Evolutionary conservation across 2,113 vertebrate genomes (phyloP).

Genomic region (Leuciscus idus): DNA sequence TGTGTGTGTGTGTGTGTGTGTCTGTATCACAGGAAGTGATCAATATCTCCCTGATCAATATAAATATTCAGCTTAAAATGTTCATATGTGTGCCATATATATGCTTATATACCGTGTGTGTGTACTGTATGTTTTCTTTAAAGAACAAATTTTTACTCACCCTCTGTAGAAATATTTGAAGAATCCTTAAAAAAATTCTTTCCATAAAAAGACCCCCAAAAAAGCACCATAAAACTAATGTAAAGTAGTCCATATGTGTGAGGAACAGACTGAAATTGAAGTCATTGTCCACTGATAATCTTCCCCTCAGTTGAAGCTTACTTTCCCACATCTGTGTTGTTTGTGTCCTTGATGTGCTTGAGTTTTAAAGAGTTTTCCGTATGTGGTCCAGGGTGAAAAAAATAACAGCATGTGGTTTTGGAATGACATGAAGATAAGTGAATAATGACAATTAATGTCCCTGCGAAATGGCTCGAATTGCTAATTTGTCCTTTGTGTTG

Average conservation of each 20-base stretch:
- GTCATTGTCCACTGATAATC: background rate
- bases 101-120: background rate
- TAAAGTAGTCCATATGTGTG: background rate
- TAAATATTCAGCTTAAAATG: slow-evolving; percentile 57
- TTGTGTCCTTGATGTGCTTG: background rate
- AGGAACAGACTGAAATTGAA: background rate
- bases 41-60: slow-evolving; percentile 64
- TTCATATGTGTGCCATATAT: slow-evolving; percentile 55
- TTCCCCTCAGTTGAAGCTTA: background rate
- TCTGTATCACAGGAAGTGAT: slow-evolving; percentile 51
- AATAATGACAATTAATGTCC: background rate
- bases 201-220: background rate
- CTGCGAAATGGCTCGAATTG: no score
- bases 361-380: background rate
- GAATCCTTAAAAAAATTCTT: background rate
- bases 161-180: background rate
- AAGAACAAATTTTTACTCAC: background rate
- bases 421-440: background rate
- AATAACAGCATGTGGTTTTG: no score
- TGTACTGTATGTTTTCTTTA: background rate
- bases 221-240: background rate
- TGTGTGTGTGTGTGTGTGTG: slow-evolving; percentile 26
- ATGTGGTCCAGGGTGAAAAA: background rate
- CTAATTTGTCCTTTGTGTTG: no score
- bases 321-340: background rate